Evolutionary conservation across 2,113 vertebrate species (phyloP).

Genomic region (Hucho hucho): DNA sequence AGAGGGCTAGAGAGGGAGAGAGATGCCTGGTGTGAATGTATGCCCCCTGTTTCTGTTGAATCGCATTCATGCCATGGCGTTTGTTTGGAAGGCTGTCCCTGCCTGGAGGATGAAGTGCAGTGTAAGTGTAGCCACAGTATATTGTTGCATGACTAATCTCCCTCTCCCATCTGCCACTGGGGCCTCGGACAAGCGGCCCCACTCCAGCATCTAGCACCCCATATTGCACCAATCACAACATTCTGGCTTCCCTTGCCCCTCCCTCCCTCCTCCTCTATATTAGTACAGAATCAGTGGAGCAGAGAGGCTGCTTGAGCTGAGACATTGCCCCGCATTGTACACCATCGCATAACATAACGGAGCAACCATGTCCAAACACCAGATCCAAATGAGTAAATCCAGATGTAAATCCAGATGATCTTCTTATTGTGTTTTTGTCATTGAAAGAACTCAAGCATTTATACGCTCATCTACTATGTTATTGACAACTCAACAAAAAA

Average conservation of each 20-base stretch:
- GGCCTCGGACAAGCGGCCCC: slow-evolving; percentile 19
- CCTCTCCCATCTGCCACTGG: slow-evolving; percentile 45
- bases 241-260: slow-evolving; percentile 25
- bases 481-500: too few relatives aligned
- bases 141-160: slow-evolving; percentile 55
- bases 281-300: not conserved
- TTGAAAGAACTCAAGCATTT: too few relatives aligned
- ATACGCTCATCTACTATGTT: too few relatives aligned
- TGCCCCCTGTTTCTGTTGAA: slow-evolving; percentile 13
- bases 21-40: slow-evolving; percentile 38
- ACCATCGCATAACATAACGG: not conserved
- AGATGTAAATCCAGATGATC: too few relatives aligned
- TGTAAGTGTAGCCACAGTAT: slow-evolving; percentile 43
- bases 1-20: not conserved
- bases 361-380: not conserved
- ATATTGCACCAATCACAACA: slow-evolving; percentile 33
- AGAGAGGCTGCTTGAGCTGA: not conserved
- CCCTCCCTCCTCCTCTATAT: slow-evolving; percentile 5
- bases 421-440: too few relatives aligned
- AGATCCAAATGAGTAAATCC: too few relatives aligned
- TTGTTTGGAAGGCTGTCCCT: slow-evolving; percentile 24
- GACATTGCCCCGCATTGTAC: not conserved
- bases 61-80: slow-evolving; percentile 27
- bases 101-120: slow-evolving; percentile 41
- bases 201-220: slow-evolving; percentile 6